Conservation (phyloP, 2,797 vertebrate genomes). For the Catharus ustulatus region DNA sequence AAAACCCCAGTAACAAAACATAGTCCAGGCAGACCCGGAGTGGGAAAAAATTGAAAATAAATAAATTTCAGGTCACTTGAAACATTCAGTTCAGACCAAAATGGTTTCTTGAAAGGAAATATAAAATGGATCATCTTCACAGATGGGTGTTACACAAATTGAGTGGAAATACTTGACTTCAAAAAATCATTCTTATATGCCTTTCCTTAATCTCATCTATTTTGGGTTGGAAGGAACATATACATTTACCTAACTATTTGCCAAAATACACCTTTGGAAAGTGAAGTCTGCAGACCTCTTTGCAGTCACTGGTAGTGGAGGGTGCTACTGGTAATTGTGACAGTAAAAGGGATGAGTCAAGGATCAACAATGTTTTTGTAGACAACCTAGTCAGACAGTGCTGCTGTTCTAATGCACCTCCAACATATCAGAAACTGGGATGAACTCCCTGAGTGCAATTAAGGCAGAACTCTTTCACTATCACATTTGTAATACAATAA, state of each 20-base stretch:
- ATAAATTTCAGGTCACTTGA: neutral
- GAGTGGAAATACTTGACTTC: neutral
- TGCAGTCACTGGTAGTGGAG: neutral
- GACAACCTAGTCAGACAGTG: neutral
- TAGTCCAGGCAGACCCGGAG: neutral
- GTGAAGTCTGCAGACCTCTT: neutral
- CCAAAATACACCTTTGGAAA: neutral
- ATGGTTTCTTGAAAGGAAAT: slow-evolving; percentile 19
- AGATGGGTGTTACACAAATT: neutral
- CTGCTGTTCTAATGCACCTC: neutral
- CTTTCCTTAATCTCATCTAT: neutral
- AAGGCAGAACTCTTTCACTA: neutral
- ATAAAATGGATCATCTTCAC: neutral
- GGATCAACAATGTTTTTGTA: neutral
- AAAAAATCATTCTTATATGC: neutral
- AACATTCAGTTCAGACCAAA: neutral
- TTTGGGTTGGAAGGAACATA: neutral
- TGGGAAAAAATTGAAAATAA: neutral
- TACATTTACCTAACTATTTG: neutral
- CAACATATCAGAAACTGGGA: neutral
- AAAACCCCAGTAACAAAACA: neutral
- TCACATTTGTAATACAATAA: neutral
- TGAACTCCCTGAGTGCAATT: neutral
- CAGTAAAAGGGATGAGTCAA: neutral
- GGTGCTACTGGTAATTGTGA: neutral